phyloP scores from a whole-genome alignment of 2,113 vertebrate genomes.

The Elachura formosa region DNA sequence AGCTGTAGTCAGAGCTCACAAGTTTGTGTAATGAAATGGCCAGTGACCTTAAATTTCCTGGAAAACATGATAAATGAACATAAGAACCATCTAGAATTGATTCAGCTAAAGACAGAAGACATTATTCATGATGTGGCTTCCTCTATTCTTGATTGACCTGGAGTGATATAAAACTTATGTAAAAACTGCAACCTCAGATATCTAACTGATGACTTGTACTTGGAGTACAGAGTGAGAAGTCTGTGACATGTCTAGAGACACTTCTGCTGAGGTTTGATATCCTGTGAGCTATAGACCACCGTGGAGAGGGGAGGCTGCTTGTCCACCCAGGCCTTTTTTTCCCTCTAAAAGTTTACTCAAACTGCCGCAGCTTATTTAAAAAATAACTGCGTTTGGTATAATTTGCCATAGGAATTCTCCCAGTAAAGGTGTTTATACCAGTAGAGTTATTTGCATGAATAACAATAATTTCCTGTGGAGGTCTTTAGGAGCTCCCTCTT shows the following conservation, averaged over 20 bases:
- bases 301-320: neutral
- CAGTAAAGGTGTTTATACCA: neutral
- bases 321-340: neutral
- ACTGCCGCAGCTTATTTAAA: neutral
- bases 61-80: neutral
- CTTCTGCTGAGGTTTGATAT: neutral
- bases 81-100: neutral
- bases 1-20: neutral
- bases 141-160: neutral
- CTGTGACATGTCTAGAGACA: neutral
- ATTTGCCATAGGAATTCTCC: neutral
- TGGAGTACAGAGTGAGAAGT: neutral
- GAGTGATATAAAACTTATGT: neutral
- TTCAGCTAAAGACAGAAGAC: neutral
- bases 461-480: neutral
- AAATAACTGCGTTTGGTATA: neutral
- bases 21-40: neutral
- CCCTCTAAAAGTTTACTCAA: neutral
- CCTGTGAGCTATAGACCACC: rapidly evolving
- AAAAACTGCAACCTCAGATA: neutral
- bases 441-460: neutral
- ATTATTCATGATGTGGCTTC: neutral
- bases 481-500: neutral
- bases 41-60: neutral
- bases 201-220: neutral